Evolutionary conservation across 1,140 invertebrate species (phyloP).

Genomic region (Eueides isabella): DNA sequence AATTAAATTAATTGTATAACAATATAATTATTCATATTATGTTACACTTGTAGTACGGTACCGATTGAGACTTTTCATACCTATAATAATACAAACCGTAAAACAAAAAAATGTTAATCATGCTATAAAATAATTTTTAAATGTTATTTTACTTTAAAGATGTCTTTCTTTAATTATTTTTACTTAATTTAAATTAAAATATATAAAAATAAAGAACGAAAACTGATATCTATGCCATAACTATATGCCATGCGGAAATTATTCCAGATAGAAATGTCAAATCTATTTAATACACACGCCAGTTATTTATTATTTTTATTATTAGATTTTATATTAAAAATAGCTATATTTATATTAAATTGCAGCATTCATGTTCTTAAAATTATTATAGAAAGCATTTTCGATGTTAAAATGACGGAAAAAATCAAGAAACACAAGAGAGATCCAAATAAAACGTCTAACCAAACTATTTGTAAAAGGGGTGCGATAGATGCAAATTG

Average conservation of each 20-base stretch:
- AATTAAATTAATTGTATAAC: no score
- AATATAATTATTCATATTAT: no score
- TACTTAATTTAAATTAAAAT: not conserved
- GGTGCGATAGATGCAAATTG: slow-evolving; percentile 74
- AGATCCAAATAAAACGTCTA: slow-evolving; percentile 44
- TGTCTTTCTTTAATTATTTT: no score
- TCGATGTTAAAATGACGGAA: slow-evolving; percentile 65
- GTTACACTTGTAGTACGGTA: no score
- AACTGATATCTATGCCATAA: no score
- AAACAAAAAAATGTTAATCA: no score
- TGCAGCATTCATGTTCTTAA: slow-evolving; percentile 31
- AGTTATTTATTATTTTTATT: slow-evolving; percentile 35
- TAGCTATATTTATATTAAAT: slow-evolving; percentile 8
- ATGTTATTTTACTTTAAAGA: no score
- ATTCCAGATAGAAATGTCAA: slow-evolving; percentile 37
- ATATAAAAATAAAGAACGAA: not conserved
- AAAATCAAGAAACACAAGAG: slow-evolving; percentile 59
- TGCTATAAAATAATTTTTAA: no score
- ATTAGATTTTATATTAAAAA: slow-evolving; percentile 28
- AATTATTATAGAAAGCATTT: slow-evolving; percentile 46
- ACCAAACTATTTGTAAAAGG: slow-evolving; percentile 52
- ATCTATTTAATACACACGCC: slow-evolving; percentile 17
- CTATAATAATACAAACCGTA: no score
- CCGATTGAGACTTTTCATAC: no score
- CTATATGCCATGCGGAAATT: slow-evolving; percentile 18